phyloP scores from a whole-genome alignment of 1,140 invertebrate genomes.

The Lepidurus apus region DNA sequence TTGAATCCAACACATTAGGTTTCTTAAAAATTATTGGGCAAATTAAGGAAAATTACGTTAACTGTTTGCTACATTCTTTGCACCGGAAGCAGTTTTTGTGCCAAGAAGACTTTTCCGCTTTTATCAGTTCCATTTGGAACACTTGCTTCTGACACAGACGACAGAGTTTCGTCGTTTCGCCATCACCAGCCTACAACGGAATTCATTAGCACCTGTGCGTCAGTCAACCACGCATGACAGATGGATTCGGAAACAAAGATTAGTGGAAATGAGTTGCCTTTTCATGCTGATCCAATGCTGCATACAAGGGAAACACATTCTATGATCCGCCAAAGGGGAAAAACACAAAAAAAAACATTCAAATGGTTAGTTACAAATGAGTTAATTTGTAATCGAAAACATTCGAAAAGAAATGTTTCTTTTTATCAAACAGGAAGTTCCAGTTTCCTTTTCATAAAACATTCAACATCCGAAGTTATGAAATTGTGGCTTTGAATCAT shows the following conservation, averaged over 20 bases:
- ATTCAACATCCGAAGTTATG: too few relatives aligned
- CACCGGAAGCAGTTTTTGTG: constrained; percentile 90
- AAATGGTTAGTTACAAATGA: neutral
- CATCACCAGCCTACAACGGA: constrained; percentile 36
- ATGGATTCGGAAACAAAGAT: constrained; percentile 13
- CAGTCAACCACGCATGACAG: neutral
- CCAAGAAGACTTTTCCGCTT: constrained; percentile 76
- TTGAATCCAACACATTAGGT: constrained; percentile 36
- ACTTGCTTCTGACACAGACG: constrained; percentile 77
- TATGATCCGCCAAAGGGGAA: neutral
- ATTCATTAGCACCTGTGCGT: neutral
- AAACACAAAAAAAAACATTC: constrained; percentile 24
- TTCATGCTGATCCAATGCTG: constrained; percentile 33
- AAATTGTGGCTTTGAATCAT: too few relatives aligned
- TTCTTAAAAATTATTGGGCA: neutral
- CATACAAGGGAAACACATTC: constrained; percentile 34
- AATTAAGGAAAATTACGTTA: constrained; percentile 60
- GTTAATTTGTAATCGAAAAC: neutral
- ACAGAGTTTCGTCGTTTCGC: constrained; percentile 50
- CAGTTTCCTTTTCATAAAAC: too few relatives aligned
- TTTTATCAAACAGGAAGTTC: too few relatives aligned
- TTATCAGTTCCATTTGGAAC: constrained; percentile 90
- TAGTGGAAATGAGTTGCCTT: constrained; percentile 23
- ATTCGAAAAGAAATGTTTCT: neutral
- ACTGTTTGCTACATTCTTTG: constrained; percentile 76